Conservation (phyloP, 2,797 vertebrate species). For the Bucorvus abyssinicus region DNA sequence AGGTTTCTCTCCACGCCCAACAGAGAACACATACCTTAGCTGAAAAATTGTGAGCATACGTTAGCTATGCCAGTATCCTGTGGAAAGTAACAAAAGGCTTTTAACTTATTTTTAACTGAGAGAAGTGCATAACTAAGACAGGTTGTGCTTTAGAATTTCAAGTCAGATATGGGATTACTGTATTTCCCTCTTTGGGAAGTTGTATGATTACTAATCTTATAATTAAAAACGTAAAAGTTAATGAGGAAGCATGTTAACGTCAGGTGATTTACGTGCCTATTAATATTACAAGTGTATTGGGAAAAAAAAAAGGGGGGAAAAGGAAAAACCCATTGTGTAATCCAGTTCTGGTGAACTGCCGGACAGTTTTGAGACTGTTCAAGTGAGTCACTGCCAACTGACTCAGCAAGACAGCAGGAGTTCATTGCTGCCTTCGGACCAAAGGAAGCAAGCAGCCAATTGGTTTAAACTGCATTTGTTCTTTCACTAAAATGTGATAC, state of each 20-base stretch:
- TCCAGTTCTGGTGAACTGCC: slow-evolving; percentile 45
- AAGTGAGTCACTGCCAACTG: slow-evolving; percentile 62
- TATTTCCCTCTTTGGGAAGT: slow-evolving; percentile 43
- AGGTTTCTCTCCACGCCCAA: slow-evolving; percentile 49
- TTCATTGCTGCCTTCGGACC: slow-evolving; percentile 54
- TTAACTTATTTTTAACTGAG: slow-evolving; percentile 46
- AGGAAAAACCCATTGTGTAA: slow-evolving; percentile 54
- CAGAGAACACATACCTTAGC: slow-evolving; percentile 21
- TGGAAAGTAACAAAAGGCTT: slow-evolving; percentile 52
- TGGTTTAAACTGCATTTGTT: slow-evolving; percentile 43
- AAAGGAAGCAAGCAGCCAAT: slow-evolving; percentile 39
- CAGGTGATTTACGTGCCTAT: slow-evolving; percentile 14
- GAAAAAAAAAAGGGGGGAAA: background rate
- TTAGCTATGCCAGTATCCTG: slow-evolving; percentile 46
- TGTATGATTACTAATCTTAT: slow-evolving; percentile 38
- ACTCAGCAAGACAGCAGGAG: slow-evolving; percentile 62
- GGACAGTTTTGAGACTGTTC: slow-evolving; percentile 58
- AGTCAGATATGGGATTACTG: slow-evolving; percentile 41
- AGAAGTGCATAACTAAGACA: slow-evolving; percentile 16
- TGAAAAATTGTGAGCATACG: slow-evolving; percentile 45
- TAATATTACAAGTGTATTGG: slow-evolving; percentile 41
- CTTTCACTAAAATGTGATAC: slow-evolving; percentile 24
- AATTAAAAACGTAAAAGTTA: slow-evolving; percentile 63
- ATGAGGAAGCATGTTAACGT: slow-evolving; percentile 38
- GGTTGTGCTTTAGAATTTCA: slow-evolving; percentile 28